Conservation (phyloP, 2,888 invertebrate species). For the Antheraea assamensis region DNA sequence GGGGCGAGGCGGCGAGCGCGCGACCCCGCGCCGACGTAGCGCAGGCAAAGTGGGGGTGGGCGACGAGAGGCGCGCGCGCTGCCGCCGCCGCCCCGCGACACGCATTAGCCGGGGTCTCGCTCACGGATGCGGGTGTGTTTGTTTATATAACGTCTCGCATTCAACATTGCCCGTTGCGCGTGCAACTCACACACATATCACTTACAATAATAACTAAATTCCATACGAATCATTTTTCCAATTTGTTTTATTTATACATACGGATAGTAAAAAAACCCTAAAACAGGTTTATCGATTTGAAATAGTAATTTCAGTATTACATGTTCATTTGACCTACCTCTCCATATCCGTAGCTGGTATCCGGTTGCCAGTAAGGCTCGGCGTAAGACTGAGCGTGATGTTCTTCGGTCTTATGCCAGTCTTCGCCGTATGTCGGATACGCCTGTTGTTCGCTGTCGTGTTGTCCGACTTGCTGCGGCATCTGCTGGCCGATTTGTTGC, state of each 20-base stretch:
- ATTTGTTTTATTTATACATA: conserved; percentile 11
- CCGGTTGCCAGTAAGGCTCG: conserved; percentile 58
- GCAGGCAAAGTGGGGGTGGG: conserved; percentile 25
- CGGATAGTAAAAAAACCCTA: not conserved
- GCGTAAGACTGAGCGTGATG: conserved; percentile 44
- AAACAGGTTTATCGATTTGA: not conserved
- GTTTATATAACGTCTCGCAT: not conserved
- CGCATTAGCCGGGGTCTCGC: not conserved
- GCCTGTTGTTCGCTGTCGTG: conserved; percentile 24
- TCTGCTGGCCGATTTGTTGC: conserved; percentile 28
- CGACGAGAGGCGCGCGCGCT: conserved; percentile 20
- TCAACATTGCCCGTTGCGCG: not conserved
- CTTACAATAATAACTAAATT: not conserved
- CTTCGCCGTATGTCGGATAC: conserved; percentile 32
- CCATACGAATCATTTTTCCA: not conserved
- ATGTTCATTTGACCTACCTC: conserved; percentile 47
- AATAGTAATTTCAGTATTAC: not conserved
- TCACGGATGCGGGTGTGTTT: not conserved
- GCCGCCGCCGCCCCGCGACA: conserved; percentile 27
- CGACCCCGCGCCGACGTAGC: conserved; percentile 28
- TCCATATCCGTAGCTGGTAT: conserved; percentile 45
- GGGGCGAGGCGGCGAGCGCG: conserved; percentile 31
- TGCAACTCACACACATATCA: not conserved
- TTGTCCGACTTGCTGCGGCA: conserved; percentile 19
- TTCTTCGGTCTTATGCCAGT: conserved; percentile 40